Evolutionary conservation across 2,888 invertebrate genomes (phyloP).

Genomic region (Mythimna loreyi): DNA sequence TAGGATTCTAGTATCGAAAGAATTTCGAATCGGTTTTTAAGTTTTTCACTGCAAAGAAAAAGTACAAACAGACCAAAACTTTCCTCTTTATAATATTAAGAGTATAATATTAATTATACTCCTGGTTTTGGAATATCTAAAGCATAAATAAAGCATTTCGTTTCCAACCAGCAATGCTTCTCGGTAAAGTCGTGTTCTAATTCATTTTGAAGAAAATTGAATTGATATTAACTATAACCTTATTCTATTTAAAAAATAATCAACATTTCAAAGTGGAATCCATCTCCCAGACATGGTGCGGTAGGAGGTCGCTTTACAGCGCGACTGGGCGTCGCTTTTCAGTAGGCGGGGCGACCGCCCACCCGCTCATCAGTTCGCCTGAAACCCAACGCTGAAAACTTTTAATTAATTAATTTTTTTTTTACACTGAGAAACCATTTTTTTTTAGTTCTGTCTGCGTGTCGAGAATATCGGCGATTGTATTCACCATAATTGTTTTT

Average conservation of each 20-base stretch:
- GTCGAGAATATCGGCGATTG: slow-evolving; percentile 57
- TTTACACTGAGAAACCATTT: slow-evolving; percentile 48
- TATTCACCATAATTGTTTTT: slow-evolving; percentile 50
- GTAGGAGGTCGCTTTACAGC: slow-evolving; percentile 87
- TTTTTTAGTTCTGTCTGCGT: slow-evolving; percentile 55
- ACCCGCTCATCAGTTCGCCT: slow-evolving; percentile 75
- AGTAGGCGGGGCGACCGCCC: slow-evolving; percentile 83
- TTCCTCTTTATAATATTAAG: too few species aligned
- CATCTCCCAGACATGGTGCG: slow-evolving; percentile 56
- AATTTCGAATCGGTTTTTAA: too few species aligned
- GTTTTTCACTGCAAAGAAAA: too few species aligned
- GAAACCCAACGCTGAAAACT: slow-evolving; percentile 60
- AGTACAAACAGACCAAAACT: too few species aligned
- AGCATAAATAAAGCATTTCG: neutral
- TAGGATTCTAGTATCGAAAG: too few species aligned
- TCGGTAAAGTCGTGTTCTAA: neutral
- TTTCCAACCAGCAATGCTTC: neutral
- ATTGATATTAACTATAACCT: too few species aligned
- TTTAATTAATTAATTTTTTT: slow-evolving; percentile 57
- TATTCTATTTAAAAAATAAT: neutral
- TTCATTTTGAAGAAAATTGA: too few species aligned
- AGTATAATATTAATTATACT: too few species aligned
- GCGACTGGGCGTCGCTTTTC: slow-evolving; percentile 85
- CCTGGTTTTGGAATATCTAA: too few species aligned
- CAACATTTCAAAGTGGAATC: slow-evolving; percentile 7